Evolutionary conservation across 1,140 invertebrate species (phyloP).

Genomic region (Apis cerana): DNA sequence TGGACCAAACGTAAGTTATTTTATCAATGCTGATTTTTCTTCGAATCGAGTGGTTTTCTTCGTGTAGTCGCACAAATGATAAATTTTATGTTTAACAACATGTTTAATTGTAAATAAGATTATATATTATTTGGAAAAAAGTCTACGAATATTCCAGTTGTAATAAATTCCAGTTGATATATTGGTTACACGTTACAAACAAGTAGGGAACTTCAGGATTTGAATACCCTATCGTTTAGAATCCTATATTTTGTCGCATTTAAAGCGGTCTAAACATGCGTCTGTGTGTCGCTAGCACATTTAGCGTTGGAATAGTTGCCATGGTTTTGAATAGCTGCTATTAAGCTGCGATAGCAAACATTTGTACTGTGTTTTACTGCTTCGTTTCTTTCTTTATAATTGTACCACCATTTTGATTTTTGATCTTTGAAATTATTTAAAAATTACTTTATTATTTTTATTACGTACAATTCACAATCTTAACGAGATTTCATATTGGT

Average conservation of each 20-base stretch:
- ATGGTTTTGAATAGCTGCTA: neutral
- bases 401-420: neutral
- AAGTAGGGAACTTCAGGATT: neutral
- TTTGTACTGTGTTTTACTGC: neutral
- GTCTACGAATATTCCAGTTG: neutral
- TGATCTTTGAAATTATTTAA: neutral
- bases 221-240: neutral
- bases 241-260: neutral
- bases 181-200: neutral
- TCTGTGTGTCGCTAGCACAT: neutral
- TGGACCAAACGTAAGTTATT: too few relatives aligned
- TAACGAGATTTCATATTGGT: neutral
- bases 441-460: neutral
- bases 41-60: too few relatives aligned
- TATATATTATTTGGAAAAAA: neutral
- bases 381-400: neutral
- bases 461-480: neutral
- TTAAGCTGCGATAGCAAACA: neutral
- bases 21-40: too few relatives aligned
- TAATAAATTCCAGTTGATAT: neutral
- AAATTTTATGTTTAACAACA: too few relatives aligned
- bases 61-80: too few relatives aligned
- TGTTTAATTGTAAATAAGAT: too few relatives aligned
- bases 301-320: neutral
- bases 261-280: neutral